These are phyloP conservation scores for Passer domesticus DNA, from an alignment of 2,113 vertebrate genomes.

Conservation along the genomic window DNA sequence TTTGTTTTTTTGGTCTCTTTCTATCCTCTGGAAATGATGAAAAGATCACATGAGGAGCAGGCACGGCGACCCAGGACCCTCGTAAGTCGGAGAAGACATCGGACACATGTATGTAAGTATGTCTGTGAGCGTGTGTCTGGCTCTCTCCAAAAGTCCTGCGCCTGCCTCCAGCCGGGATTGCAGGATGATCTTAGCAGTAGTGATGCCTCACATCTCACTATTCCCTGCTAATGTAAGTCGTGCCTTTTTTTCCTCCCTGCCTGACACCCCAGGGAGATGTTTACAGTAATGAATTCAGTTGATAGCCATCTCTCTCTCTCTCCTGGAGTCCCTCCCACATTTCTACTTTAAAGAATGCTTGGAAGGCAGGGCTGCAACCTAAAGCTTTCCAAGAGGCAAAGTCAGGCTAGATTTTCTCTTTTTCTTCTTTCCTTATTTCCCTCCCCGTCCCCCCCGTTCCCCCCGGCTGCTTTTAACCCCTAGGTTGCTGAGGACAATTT, in stretches of 20 bases:
- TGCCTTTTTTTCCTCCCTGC: conserved; percentile 69
- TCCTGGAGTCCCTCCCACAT: conserved; percentile 75
- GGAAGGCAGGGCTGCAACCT: conserved; percentile 80
- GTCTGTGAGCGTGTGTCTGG: neutral
- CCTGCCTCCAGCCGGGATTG: conserved; percentile 49
- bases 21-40: neutral
- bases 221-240: conserved; percentile 75
- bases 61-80: neutral
- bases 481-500: neutral
- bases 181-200: conserved; percentile 73
- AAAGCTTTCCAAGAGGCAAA: conserved; percentile 76
- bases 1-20: neutral
- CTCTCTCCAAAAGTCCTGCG: conserved; percentile 51
- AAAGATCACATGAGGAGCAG: neutral
- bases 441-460: neutral
- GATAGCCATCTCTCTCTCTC: conserved; percentile 73
- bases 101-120: neutral
- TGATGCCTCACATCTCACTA: conserved; percentile 71
- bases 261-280: conserved; percentile 82
- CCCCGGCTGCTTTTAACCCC: conserved; percentile 56
- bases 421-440: neutral
- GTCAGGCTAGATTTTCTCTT: conserved; percentile 40
- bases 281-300: conserved; percentile 86
- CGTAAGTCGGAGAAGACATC: neutral
- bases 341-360: conserved; percentile 85